Evolutionary conservation across 2,888 invertebrate species (phyloP).

Genomic region (Netelia fuscicornis): DNA sequence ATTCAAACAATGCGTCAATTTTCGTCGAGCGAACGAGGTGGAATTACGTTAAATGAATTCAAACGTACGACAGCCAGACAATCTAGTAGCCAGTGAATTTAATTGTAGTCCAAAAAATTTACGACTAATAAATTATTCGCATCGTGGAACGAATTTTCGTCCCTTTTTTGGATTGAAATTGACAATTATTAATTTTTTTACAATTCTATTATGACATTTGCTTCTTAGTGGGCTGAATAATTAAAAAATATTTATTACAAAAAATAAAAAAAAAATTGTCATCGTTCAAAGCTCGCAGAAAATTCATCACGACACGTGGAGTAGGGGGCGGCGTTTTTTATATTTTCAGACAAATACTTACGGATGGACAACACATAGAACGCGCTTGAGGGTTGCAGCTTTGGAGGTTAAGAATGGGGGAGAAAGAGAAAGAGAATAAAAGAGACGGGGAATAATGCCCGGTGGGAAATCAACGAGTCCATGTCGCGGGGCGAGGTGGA

Average conservation of each 20-base stretch:
- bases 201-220: neutral
- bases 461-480: conserved; percentile 58
- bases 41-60: conserved; percentile 27
- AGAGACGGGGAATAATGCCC: conserved; percentile 29
- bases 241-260: neutral
- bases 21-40: conserved; percentile 3
- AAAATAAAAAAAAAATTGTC: neutral
- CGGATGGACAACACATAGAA: neutral
- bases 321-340: conserved; percentile 25
- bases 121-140: neutral
- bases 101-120: neutral
- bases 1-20: conserved; percentile 21
- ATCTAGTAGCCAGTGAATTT: neutral
- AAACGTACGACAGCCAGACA: neutral
- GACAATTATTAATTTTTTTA: neutral
- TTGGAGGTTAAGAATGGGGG: neutral
- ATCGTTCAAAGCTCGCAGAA: neutral
- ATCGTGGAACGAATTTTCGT: neutral
- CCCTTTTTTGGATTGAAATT: neutral
- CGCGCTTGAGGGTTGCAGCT: too few species aligned
- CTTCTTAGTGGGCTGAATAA: neutral
- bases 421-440: neutral
- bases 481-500: neutral
- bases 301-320: conserved; percentile 8
- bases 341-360: conserved; percentile 39